Conservation (phyloP, 2,113 vertebrate genomes). For the Chloropsis cyanopogon region DNA sequence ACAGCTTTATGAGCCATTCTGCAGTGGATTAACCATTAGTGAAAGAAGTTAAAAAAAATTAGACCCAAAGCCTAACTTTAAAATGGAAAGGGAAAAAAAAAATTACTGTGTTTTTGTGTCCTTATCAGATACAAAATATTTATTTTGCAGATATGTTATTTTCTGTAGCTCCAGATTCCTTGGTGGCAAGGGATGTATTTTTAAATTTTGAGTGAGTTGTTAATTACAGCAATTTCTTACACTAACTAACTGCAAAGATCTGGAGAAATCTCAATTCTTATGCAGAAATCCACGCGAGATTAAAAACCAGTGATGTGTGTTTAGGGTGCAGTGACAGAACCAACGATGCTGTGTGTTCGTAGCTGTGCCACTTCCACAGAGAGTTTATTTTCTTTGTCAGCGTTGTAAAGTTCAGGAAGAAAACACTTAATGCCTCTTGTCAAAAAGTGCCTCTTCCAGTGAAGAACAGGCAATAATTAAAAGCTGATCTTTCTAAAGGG, state of each 20-base stretch:
- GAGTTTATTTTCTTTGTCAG: neutral
- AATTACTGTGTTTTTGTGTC: neutral
- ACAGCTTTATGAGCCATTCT: neutral
- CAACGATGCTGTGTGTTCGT: neutral
- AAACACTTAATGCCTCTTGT: neutral
- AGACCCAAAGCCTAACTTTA: neutral
- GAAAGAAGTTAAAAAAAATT: neutral
- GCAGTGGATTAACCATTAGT: neutral
- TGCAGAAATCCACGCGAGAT: neutral
- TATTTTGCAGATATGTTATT: neutral
- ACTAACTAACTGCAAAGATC: neutral
- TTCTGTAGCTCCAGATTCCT: neutral
- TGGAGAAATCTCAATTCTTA: neutral
- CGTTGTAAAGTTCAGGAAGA: neutral
- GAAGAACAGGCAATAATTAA: neutral
- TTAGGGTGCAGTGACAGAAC: neutral
- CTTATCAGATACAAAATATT: neutral
- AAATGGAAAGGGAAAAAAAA: neutral
- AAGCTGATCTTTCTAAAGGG: neutral
- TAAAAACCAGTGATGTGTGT: neutral
- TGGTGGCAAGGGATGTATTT: neutral
- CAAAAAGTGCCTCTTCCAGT: neutral
- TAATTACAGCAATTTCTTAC: conserved; percentile 20
- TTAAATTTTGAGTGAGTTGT: neutral
- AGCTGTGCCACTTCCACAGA: neutral